A percentile compares a stretch with the other conserved stretches of the same genome.
Evolutionary conservation across 2,797 vertebrate genomes (phyloP).

Genomic region (Meriones psammophilus): DNA sequence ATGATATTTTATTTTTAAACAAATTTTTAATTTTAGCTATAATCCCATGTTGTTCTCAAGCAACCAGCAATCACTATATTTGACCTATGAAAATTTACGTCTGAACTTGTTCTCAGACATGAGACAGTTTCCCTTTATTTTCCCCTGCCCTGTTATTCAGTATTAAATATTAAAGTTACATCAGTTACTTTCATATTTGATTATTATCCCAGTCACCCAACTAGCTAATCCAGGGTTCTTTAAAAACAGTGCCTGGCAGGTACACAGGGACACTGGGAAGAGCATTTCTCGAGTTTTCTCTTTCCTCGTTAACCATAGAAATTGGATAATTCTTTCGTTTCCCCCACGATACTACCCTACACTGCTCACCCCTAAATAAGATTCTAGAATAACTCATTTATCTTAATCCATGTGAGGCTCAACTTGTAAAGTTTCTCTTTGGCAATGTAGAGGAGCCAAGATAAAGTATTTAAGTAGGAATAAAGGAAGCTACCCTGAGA

Average conservation of each 20-base stretch:
- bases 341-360: constrained; percentile 36
- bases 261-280: constrained; percentile 72
- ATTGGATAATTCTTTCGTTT: constrained; percentile 84
- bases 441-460: constrained; percentile 55
- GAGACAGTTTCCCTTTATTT: constrained; percentile 80
- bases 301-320: constrained; percentile 82
- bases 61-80: constrained; percentile 65
- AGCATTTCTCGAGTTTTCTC: constrained; percentile 85
- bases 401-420: constrained; percentile 84
- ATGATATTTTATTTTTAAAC: constrained; percentile 67
- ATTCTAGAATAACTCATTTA: constrained; percentile 83
- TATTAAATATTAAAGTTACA: constrained; percentile 88
- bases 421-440: constrained; percentile 82
- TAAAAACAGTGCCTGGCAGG: constrained; percentile 77
- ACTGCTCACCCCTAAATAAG: constrained; percentile 34
- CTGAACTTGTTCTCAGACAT: constrained; percentile 74
- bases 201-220: constrained; percentile 86
- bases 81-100: constrained; percentile 80
- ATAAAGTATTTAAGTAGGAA: constrained; percentile 77
- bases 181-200: constrained; percentile 86
- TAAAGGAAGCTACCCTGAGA: constrained; percentile 88
- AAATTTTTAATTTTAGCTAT: constrained; percentile 79
- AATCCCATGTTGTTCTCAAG: constrained; percentile 51
- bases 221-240: constrained; percentile 84
- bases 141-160: constrained; percentile 83